phyloP scores from a whole-genome alignment of 2,888 invertebrate species.

The Drosophila meridionalis region DNA sequence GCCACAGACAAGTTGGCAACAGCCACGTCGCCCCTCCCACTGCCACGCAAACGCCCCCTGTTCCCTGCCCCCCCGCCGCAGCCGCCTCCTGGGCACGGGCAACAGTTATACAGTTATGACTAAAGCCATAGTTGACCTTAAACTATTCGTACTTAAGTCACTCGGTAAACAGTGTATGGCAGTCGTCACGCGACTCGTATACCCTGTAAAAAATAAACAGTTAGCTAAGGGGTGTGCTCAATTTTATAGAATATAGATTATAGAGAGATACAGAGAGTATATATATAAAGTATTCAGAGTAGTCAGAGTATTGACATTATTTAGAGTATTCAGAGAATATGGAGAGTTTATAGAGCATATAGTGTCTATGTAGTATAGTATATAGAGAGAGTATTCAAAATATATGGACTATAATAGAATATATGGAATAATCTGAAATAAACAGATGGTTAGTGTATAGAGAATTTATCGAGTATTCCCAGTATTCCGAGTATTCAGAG shows the following conservation, averaged over 20 bases:
- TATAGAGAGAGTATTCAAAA: background rate
- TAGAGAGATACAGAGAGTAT: background rate
- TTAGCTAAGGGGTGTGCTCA: background rate
- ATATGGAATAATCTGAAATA: too few relatives aligned
- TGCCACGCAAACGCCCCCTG: constrained; percentile 5
- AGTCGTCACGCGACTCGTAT: constrained; percentile 52
- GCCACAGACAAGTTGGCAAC: constrained; percentile 68
- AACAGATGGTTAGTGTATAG: background rate
- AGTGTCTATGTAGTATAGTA: background rate
- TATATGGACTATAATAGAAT: too few relatives aligned
- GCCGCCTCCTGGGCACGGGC: constrained; percentile 35
- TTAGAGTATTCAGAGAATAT: background rate
- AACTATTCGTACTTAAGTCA: constrained; percentile 53
- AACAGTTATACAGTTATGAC: constrained; percentile 61
- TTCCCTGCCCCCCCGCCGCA: background rate
- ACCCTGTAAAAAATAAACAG: constrained; percentile 26
- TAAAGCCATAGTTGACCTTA: constrained; percentile 53
- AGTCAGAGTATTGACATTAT: background rate
- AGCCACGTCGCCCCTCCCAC: constrained; percentile 16
- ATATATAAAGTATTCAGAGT: background rate
- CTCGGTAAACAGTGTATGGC: constrained; percentile 49
- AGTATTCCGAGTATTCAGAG: background rate
- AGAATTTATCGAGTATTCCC: background rate
- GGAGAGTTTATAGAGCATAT: background rate
- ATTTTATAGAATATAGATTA: background rate